Percentiles rank a stretch among this genome's conserved stretches.
Conservation (phyloP, 2,888 invertebrate species). For the Cheilosia variabilis region DNA sequence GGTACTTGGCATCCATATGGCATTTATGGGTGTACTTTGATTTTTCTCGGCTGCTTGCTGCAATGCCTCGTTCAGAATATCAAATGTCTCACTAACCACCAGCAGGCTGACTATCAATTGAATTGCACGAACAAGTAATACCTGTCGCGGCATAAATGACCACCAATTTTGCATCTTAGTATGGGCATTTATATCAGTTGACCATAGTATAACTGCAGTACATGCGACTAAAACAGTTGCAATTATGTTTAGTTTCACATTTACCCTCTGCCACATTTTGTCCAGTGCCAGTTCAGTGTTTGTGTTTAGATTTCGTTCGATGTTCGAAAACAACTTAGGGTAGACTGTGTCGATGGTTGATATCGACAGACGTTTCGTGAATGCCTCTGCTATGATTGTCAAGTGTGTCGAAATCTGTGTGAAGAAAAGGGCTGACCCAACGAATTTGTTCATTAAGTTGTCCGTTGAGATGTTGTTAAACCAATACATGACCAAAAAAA, state of each 20-base stretch:
- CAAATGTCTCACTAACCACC: conserved; percentile 43
- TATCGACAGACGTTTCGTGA: conserved; percentile 41
- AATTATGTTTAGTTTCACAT: conserved; percentile 16
- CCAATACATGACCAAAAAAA: conserved; percentile 39
- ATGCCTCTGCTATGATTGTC: conserved; percentile 65
- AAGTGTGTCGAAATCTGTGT: conserved; percentile 50
- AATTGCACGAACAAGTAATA: conserved; percentile 55
- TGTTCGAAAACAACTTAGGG: background rate
- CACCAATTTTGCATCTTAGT: conserved; percentile 24
- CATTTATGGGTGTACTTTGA: background rate
- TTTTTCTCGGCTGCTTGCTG: conserved; percentile 33
- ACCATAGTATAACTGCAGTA: background rate
- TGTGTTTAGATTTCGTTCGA: background rate
- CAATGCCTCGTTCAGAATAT: conserved; percentile 32
- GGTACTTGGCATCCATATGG: conserved; percentile 40
- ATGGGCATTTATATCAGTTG: too few species aligned
- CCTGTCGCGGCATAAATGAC: conserved; percentile 42
- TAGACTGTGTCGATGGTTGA: conserved; percentile 41
- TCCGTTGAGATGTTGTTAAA: conserved; percentile 37
- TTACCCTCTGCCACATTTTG: conserved; percentile 24
- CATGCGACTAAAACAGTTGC: background rate
- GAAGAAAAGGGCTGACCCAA: conserved; percentile 3
- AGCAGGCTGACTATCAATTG: conserved; percentile 56
- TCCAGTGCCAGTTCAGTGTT: background rate
- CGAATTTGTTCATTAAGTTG: conserved; percentile 19